phyloP scores from a whole-genome alignment of 2,888 invertebrate species.

The Drosophila falleni region DNA sequence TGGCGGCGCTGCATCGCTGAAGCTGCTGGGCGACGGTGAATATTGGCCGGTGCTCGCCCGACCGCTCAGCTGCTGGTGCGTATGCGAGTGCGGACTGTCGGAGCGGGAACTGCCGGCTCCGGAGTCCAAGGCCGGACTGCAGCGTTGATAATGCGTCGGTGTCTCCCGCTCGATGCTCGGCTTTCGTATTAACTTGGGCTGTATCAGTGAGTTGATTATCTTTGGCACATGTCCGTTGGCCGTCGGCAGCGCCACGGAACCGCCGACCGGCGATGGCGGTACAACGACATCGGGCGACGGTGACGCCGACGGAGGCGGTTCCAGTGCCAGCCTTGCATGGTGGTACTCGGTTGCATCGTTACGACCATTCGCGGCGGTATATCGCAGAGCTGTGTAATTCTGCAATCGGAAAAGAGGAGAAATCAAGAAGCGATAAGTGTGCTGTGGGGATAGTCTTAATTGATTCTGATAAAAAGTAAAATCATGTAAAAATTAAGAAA shows the following conservation, averaged over 20 bases:
- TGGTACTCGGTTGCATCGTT: slow-evolving; percentile 84
- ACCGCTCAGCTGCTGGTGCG: slow-evolving; percentile 89
- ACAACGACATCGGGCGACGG: slow-evolving; percentile 79
- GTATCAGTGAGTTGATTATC: slow-evolving; percentile 87
- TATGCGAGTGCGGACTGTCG: slow-evolving; percentile 93
- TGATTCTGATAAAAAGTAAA: too few species aligned
- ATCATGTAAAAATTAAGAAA: too few species aligned
- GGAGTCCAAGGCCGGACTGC: slow-evolving; percentile 94
- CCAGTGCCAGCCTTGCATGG: slow-evolving; percentile 83
- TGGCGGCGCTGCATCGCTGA: slow-evolving; percentile 88
- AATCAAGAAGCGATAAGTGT: too few species aligned
- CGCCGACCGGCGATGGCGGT: slow-evolving; percentile 64
- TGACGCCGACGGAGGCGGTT: slow-evolving; percentile 81
- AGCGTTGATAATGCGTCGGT: slow-evolving; percentile 89
- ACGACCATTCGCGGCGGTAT: slow-evolving; percentile 83
- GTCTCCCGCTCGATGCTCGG: slow-evolving; percentile 95
- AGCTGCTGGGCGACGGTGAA: slow-evolving; percentile 87
- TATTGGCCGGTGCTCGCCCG: slow-evolving; percentile 85
- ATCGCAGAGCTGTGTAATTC: slow-evolving; percentile 83
- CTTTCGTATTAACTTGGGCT: slow-evolving; percentile 92
- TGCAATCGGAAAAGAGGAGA: slow-evolving; percentile 48
- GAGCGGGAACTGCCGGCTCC: slow-evolving; percentile 95
- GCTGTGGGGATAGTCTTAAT: too few species aligned
- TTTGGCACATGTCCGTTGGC: slow-evolving; percentile 85
- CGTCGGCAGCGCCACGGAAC: slow-evolving; percentile 65